These are phyloP conservation scores for Saxidomus purpurata DNA, from an alignment of 1,140 invertebrate genomes.

Conservation along the genomic window DNA sequence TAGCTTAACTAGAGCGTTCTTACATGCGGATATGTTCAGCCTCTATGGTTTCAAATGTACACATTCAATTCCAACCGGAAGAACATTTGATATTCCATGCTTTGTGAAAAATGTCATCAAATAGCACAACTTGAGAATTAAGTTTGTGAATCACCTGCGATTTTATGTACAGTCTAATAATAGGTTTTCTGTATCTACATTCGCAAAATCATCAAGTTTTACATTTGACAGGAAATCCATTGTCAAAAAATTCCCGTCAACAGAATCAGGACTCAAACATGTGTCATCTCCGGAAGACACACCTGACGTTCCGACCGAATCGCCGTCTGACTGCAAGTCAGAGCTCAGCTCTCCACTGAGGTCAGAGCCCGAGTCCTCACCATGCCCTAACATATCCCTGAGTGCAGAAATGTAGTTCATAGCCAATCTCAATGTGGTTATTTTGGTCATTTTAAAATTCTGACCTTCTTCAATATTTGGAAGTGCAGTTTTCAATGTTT, in stretches of 20 bases:
- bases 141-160: not conserved
- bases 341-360: constrained; percentile 44
- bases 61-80: not conserved
- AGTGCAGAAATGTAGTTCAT: constrained; percentile 94
- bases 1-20: not conserved
- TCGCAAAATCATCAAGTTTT: constrained; percentile 62
- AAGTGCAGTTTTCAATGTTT: constrained; percentile 91
- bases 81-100: not conserved
- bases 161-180: constrained; percentile 62
- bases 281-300: constrained; percentile 56
- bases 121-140: constrained; percentile 25
- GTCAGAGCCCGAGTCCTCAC: constrained; percentile 29
- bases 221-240: constrained; percentile 65
- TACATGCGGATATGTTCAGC: not conserved
- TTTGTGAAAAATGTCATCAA: constrained; percentile 6
- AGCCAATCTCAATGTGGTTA: constrained; percentile 94
- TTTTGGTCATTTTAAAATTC: constrained; percentile 94
- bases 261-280: constrained; percentile 64
- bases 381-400: constrained; percentile 86
- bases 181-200: constrained; percentile 55
- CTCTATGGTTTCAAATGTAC: not conserved
- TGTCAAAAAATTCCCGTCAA: constrained; percentile 59
- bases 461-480: constrained; percentile 87
- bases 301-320: constrained; percentile 48
- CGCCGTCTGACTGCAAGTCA: constrained; percentile 55